Base-by-base conservation (phyloP, 1,140 invertebrate genomes). In the Apis florea region DNA sequence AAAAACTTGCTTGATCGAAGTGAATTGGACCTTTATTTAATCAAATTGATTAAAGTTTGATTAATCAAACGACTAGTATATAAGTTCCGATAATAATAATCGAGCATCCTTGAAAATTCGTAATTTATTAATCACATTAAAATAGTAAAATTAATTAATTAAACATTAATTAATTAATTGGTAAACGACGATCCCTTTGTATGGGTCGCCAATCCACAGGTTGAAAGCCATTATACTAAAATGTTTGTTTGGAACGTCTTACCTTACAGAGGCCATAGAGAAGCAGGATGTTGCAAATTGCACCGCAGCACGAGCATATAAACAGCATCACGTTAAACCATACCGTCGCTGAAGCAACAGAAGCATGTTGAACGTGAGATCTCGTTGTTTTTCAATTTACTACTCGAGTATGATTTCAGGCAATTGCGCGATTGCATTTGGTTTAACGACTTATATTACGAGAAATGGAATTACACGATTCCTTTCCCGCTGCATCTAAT, bases 241-340 rank as follows among this genome's bases (percentile, higher is more conserved):
- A 31, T 53, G 26, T 24, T 19, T 40, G 31, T 58, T 51, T 54
- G 21, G 19, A 63, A 51, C n/a, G 87, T 72, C 70, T 91, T 92
- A 95, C 95, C 92, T 91, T 94, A 64, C 93, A 92, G 49, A 95
- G 85, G 76, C 94, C 95, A 74, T 93, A 93, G 64, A 95, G 82
- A 53, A 95, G 91, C 56, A 95, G 87, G n/a, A 94, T 76, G 19
- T 94, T 94, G 64, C 94, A 93, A 47, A 95, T 71, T 11, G 95
- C 89, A 13, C 95, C 94, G 64, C 90, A 92, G 15, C 91, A 93
- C 24, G 94, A 94, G 77, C 93, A 93, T 63, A 92, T 83, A 61
- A 95, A 89, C 24, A 95, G 86, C 26, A 92, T 89, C 63, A 94
- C 88, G 83, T 94, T 93, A 87, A 95, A 94, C 59, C 91, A 88